These are phyloP conservation scores for Phasia obesa DNA, from an alignment of 2,888 invertebrate genomes.

Conservation along the genomic window DNA sequence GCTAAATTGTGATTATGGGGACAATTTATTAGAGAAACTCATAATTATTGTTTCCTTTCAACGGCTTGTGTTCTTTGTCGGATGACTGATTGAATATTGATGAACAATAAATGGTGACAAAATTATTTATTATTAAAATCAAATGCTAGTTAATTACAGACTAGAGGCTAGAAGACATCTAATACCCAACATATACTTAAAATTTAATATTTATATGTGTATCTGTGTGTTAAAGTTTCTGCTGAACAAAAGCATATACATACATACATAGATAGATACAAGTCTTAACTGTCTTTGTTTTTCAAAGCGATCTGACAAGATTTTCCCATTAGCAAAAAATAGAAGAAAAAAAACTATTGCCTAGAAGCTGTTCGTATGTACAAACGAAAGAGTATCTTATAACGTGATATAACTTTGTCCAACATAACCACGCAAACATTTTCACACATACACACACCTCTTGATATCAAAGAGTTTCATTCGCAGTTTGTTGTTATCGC, in stretches of 20 bases:
- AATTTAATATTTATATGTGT: no score
- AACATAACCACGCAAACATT: conserved; percentile 48
- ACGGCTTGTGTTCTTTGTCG: conserved; percentile 28
- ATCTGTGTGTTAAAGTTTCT: neutral
- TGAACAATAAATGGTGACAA: conserved; percentile 58
- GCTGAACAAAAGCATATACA: neutral
- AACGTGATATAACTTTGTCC: conserved; percentile 46
- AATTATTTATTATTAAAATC: conserved; percentile 66
- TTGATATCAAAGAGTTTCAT: conserved; percentile 22
- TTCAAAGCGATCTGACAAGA: conserved; percentile 64
- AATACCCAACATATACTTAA: neutral
- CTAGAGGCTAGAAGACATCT: neutral
- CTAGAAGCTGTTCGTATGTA: conserved; percentile 50
- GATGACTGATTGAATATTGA: conserved; percentile 16
- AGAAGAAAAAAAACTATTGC: conserved; percentile 42
- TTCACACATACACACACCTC: conserved; percentile 1
- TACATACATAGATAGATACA: conserved; percentile 50
- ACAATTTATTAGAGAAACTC: conserved; percentile 58
- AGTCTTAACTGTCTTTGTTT: conserved; percentile 61
- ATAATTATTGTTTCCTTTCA: conserved; percentile 50
- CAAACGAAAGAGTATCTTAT: conserved; percentile 37
- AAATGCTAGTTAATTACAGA: conserved; percentile 43
- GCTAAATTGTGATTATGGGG: conserved; percentile 63
- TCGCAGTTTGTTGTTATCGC: conserved; percentile 56
- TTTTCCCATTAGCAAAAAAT: conserved; percentile 67